Base-by-base conservation (phyloP, 2,888 invertebrate species). In the Augochlorella aurata region DNA sequence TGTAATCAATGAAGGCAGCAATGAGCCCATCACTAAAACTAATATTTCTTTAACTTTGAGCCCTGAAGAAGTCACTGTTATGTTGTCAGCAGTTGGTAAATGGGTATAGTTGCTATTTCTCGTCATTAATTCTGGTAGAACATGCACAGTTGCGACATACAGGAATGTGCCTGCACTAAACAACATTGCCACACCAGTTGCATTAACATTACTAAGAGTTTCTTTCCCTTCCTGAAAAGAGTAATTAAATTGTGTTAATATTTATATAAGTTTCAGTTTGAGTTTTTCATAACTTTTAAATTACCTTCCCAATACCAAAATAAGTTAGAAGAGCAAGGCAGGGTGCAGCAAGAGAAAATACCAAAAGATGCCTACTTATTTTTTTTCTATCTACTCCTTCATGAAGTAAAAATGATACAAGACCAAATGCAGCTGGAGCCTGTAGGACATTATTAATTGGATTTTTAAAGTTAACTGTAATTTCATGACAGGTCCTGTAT, bases 161-260 rank as follows among this genome's bases (percentile, higher is more conserved):
- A 99, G 95, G 94, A 99, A 99, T 18, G 99, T 99, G 0, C 99
- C 99, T 0, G 99, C 99, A 65, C 99, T 99, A 94, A 99, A 99
- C 52, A 99, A 94, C 99, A 99, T 99, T 0, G 99, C 98, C 80
- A 99, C 96, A 76, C 97, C 99, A 45, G 99, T 99, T 2, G 98
- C 98, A 92, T 98, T 98, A 69, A 98, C 95, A 12, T 97, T 97
- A 87, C 97, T 97, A 5, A 99, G 94, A 0, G 97, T 97, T 93
- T 98, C 98, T 92, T 98, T 98, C 89, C 98, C 97, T 93, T 98
- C 97, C 95, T 98, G 96, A 45, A 94, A 93, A 84, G 82, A 38
- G 68, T 29, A 65, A 79, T 18, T 49, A 54, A 10, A 52, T 61
- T 52, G 65, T 10, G 71, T 69, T 66, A 50, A 16, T 47, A 50